A percentile compares a stretch with the other conserved stretches of the same genome.
These are phyloP conservation scores for Monopterus albus DNA, from an alignment of 2,113 vertebrate species.

Conservation along the genomic window DNA sequence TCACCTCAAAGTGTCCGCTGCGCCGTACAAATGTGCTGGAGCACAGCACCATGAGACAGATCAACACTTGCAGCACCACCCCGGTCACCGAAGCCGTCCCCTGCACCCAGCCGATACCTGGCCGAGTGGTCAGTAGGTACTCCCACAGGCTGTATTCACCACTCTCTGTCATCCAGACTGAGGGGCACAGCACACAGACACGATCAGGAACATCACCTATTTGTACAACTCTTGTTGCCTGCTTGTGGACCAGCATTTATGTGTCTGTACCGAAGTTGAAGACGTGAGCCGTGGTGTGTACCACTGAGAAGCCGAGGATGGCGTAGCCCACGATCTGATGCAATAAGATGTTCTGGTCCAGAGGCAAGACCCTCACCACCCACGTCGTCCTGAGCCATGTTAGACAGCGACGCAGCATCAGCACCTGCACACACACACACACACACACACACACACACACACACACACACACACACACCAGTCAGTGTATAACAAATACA, in stretches of 20 bases:
- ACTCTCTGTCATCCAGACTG: slow-evolving; percentile 71
- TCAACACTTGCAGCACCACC: slow-evolving; percentile 80
- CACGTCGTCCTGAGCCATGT: slow-evolving; percentile 87
- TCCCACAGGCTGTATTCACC: slow-evolving; percentile 78
- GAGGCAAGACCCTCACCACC: slow-evolving; percentile 83
- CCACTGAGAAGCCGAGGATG: slow-evolving; percentile 74
- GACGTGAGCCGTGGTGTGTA: slow-evolving; percentile 84
- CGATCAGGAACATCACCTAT: too few species aligned
- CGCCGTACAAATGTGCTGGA: slow-evolving; percentile 87
- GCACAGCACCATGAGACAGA: slow-evolving; percentile 84
- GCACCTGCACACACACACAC: slow-evolving; percentile 75
- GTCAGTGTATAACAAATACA: too few species aligned
- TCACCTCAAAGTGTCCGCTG: slow-evolving; percentile 90
- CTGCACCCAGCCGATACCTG: slow-evolving; percentile 84
- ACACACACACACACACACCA: too few species aligned
- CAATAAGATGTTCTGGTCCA: slow-evolving; percentile 87
- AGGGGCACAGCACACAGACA: too few species aligned
- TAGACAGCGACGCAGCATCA: slow-evolving; percentile 89
- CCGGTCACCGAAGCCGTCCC: slow-evolving; percentile 83
- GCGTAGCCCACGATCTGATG: slow-evolving; percentile 89
- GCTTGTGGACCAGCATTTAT: background rate
- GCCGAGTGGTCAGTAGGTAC: slow-evolving; percentile 83
- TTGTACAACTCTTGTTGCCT: too few species aligned
- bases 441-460: too few species aligned
- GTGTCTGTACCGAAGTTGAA: slow-evolving; percentile 84